Base-by-base conservation (phyloP, 2,888 invertebrate species). In the Villa cingulata region DNA sequence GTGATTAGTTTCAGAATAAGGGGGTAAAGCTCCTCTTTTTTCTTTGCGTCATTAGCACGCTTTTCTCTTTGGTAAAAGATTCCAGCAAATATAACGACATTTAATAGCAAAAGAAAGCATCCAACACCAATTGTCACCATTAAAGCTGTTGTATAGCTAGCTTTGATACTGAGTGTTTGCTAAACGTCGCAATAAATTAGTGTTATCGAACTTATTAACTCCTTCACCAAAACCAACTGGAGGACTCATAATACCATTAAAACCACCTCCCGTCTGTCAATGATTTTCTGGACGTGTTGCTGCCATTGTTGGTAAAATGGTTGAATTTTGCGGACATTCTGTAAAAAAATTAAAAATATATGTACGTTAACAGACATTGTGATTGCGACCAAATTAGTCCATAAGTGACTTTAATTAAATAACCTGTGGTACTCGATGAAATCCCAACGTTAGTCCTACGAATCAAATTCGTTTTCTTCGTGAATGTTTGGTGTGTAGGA, bases 71-170 rank as follows among this genome's bases (percentile, higher is more conserved):
- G 87, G 59, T 87, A 86, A 61, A 87, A 89, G 52, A 88, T 88
- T 2, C 89, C 89, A 40, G 88, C 88, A 59, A 90, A 90, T 56
- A 91, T 90, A 20, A 88, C 73, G 14, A 88, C 81, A 61, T 89
- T 89, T 23, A 89, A 73, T 27, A 88, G 72, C 10, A 89, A 72
- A 9, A 89, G 74, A 56, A 88, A 86, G 59, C 87, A 86, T 2
- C 87, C 88, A 10, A 88, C 86, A 1, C 84, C 86, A 53, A 89
- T 86, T 1, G 90, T 90, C 27, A 90, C 86, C 9, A 88, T 85
- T 17, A 91, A 71, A 1, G 90, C 90, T 0, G 89, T 88, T 7
- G 89, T 87, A 65, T 90, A 89, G 50, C 86, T 88, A n/a, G n/a
- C n/a, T n/a, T 63, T 88, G 88, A 60, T 87, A 87, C 59, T 88